These are phyloP conservation scores for Carlito syrichta DNA, from an alignment of 2,113 vertebrate species.

Conservation along the genomic window DNA sequence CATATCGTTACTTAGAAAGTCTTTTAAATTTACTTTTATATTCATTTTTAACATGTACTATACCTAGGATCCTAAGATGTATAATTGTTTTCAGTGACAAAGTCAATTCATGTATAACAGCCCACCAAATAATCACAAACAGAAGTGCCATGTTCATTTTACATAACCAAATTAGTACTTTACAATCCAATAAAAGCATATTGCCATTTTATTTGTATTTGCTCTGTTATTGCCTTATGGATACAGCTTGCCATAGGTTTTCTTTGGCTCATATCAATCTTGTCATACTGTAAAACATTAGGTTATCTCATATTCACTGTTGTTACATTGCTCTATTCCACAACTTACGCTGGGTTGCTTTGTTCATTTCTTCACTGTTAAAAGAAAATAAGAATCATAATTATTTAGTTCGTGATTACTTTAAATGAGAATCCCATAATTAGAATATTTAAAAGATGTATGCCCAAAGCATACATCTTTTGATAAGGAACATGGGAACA, in stretches of 20 bases:
- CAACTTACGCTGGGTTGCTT: not conserved
- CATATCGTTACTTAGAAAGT: not conserved
- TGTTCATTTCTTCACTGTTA: not conserved
- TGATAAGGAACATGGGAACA: not conserved
- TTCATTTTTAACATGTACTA: not conserved
- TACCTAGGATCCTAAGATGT: not conserved
- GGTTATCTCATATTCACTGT: not conserved
- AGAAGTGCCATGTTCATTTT: not conserved
- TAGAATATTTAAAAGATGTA: not conserved
- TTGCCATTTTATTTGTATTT: not conserved
- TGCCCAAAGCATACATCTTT: not conserved
- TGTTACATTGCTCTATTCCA: not conserved
- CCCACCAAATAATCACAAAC: not conserved
- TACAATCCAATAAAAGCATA: not conserved
- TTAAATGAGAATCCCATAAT: not conserved
- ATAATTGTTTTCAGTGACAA: not conserved
- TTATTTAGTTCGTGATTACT: not conserved
- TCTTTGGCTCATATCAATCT: not conserved
- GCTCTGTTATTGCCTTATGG: not conserved
- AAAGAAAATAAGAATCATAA: not conserved
- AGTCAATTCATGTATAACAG: not conserved
- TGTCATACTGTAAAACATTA: not conserved
- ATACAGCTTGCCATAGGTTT: not conserved
- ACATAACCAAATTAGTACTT: not conserved
- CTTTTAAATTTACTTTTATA: not conserved